phyloP scores from a whole-genome alignment of 1,140 invertebrate species.

The Drosophila hydei region DNA sequence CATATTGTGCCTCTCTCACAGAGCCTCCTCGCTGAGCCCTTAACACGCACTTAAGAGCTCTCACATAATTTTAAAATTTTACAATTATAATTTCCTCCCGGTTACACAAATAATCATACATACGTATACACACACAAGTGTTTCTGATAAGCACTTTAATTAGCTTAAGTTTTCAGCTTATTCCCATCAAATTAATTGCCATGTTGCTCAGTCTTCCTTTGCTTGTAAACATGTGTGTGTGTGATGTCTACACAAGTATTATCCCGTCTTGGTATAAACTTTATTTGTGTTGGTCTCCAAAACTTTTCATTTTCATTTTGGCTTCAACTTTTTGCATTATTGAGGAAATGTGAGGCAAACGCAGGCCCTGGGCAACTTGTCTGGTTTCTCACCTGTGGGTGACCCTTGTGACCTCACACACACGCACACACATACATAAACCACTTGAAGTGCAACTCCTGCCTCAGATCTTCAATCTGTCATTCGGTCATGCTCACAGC shows the following conservation, averaged over 20 bases:
- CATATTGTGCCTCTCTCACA: not conserved
- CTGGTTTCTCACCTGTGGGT: slow-evolving; percentile 24
- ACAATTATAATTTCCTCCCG: slow-evolving; percentile 51
- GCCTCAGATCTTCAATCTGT: slow-evolving; percentile 57
- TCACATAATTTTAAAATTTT: slow-evolving; percentile 41
- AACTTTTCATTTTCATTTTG: slow-evolving; percentile 55
- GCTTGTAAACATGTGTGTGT: slow-evolving; percentile 8
- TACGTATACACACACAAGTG: slow-evolving; percentile 3
- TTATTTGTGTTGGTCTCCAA: slow-evolving; percentile 20
- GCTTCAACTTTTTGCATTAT: slow-evolving; percentile 26
- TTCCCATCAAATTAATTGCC: slow-evolving; percentile 74
- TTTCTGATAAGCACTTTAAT: slow-evolving; percentile 64
- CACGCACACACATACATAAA: not conserved
- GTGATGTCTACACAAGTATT: slow-evolving; percentile 17
- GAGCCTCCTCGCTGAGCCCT: slow-evolving; percentile 18
- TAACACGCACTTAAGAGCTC: slow-evolving; percentile 52
- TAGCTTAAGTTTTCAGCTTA: slow-evolving; percentile 73
- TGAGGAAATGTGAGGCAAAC: slow-evolving; percentile 16
- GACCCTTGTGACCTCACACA: slow-evolving; percentile 15
- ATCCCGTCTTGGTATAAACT: slow-evolving; percentile 16
- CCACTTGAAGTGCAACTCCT: slow-evolving; percentile 9
- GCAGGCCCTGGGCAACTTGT: not conserved
- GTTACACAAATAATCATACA: slow-evolving; percentile 4
- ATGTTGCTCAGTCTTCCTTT: slow-evolving; percentile 28
- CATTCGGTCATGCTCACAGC: slow-evolving; percentile 48